Percentiles rank a stretch among this genome's conserved stretches.
phyloP scores from a whole-genome alignment of 2,888 invertebrate species.

The Pedicia rivosa region DNA sequence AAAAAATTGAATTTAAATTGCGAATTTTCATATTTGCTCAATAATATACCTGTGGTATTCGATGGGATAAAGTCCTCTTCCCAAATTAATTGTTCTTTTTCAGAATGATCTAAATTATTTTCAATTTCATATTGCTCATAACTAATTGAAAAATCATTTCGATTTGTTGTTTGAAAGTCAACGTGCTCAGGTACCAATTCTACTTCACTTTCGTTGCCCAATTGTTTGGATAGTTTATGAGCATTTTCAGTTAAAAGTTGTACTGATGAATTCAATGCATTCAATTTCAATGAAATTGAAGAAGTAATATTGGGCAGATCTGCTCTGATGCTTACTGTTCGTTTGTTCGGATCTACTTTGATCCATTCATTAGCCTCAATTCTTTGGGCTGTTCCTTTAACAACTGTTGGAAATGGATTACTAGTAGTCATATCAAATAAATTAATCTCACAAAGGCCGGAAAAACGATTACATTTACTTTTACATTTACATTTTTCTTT shows the following conservation, averaged over 20 bases:
- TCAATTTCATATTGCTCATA: too few species aligned
- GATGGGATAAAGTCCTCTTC: too few species aligned
- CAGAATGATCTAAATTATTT: too few species aligned
- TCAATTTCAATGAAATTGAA: neutral
- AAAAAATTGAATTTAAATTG: too few species aligned
- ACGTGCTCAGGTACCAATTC: conserved; percentile 10
- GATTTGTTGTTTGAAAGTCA: conserved; percentile 8
- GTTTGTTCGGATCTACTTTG: conserved; percentile 9
- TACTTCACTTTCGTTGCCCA: conserved; percentile 13
- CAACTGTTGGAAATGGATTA: too few species aligned
- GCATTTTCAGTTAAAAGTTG: conserved; percentile 26
- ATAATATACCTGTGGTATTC: too few species aligned
- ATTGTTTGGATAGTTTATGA: conserved; percentile 22
- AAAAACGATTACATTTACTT: conserved; percentile 18
- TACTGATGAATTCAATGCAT: conserved; percentile 20
- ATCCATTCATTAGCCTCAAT: conserved; percentile 6
- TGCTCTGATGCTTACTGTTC: too few species aligned
- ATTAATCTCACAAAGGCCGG: conserved; percentile 13
- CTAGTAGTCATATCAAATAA: too few species aligned
- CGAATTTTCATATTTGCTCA: too few species aligned
- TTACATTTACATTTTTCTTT: conserved; percentile 23
- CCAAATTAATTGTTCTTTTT: too few species aligned
- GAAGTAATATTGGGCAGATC: neutral
- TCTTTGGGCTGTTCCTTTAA: too few species aligned
- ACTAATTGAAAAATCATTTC: too few species aligned